Evolutionary conservation across 2,797 vertebrate species (phyloP).

Genomic region (Prunella strophiata): DNA sequence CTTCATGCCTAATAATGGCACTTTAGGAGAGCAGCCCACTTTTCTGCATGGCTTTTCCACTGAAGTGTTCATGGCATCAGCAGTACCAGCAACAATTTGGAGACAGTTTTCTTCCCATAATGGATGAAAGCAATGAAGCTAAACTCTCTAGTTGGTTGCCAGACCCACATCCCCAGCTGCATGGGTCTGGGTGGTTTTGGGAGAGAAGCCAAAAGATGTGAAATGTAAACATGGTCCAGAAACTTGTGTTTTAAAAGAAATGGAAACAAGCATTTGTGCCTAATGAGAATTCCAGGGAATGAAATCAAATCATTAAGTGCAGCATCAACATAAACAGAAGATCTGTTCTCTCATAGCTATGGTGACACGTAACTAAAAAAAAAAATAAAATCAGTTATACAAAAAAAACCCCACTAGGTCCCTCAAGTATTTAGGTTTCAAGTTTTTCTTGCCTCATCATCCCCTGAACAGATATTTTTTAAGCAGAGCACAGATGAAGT

Average conservation of each 20-base stretch:
- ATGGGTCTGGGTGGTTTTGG: neutral
- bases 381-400: neutral
- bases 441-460: neutral
- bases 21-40: neutral
- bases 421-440: neutral
- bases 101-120: neutral
- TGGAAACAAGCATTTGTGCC: accelerated
- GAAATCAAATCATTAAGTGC: neutral
- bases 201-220: neutral
- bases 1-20: neutral
- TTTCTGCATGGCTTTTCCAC: neutral
- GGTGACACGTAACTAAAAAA: neutral
- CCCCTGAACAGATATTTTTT: neutral
- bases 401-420: neutral
- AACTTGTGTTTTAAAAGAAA: neutral
- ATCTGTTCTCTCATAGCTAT: neutral
- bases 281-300: neutral
- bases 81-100: neutral
- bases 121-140: neutral
- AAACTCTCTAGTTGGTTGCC: neutral
- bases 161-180: neutral
- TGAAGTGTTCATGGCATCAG: neutral
- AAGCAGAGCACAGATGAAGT: neutral
- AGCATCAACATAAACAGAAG: neutral
- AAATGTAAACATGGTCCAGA: neutral